Evolutionary conservation across 2,113 vertebrate species (phyloP).

Genomic region (Tricholaema leucomelas): DNA sequence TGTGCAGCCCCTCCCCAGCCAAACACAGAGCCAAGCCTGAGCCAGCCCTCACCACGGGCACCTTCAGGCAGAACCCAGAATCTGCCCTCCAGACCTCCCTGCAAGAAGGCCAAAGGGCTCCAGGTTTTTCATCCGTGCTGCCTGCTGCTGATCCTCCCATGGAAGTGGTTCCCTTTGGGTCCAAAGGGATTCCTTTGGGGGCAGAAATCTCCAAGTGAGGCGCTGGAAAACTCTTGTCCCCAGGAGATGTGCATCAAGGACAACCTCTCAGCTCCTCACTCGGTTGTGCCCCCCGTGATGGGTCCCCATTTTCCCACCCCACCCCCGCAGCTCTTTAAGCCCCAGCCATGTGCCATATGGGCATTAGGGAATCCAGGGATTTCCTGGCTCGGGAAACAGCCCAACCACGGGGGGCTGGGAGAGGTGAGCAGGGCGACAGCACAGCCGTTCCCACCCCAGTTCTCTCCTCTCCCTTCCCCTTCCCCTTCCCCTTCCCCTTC

Average conservation of each 20-base stretch:
- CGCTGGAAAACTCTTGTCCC: rapidly evolving
- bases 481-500: too few relatives aligned
- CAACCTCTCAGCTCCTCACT: background rate
- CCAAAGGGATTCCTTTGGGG: background rate
- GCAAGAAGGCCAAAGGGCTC: background rate
- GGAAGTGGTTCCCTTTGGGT: background rate
- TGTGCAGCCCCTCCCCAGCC: background rate
- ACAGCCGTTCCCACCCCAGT: rapidly evolving
- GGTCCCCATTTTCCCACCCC: background rate
- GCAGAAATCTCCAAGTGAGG: background rate
- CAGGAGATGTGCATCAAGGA: background rate
- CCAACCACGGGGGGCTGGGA: rapidly evolving
- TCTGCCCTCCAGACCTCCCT: background rate
- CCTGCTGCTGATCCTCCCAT: background rate
- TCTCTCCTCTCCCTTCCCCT: too few relatives aligned
- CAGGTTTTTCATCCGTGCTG: background rate
- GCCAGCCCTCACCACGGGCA: background rate
- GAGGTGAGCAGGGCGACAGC: rapidly evolving
- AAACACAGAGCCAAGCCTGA: background rate
- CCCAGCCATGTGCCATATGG: rapidly evolving
- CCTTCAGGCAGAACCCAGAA: background rate
- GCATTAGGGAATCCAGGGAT: background rate
- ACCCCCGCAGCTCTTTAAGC: rapidly evolving
- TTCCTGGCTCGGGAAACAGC: background rate
- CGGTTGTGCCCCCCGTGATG: rapidly evolving